Percentiles rank a stretch among this genome's conserved stretches.
Evolutionary conservation across 2,888 invertebrate genomes (phyloP).

Genomic region (Ommatoiulus sabulosus): DNA sequence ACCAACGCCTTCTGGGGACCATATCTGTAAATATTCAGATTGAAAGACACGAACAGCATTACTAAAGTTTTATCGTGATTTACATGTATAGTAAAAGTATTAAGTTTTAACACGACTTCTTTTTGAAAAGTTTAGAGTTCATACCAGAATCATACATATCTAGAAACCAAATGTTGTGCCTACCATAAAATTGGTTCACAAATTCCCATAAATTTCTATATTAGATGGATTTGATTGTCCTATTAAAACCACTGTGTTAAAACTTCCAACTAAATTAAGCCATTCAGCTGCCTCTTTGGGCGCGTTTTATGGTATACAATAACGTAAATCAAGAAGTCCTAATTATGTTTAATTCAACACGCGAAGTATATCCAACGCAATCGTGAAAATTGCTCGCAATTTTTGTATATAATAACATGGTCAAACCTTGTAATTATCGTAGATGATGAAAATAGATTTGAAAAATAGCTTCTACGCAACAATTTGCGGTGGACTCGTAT

Average conservation of each 20-base stretch:
- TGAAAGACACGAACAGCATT: too few relatives aligned
- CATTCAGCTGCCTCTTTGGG: neutral
- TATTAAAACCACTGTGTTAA: too few relatives aligned
- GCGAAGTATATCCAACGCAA: neutral
- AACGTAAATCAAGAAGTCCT: neutral
- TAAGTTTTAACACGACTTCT: too few relatives aligned
- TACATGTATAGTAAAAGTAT: too few relatives aligned
- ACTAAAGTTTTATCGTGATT: too few relatives aligned
- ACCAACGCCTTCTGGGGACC: too few relatives aligned
- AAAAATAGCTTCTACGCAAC: neutral
- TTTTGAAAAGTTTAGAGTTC: too few relatives aligned
- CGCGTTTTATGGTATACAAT: neutral
- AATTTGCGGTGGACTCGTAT: neutral
- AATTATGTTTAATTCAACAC: neutral
- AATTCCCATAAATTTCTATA: too few relatives aligned
- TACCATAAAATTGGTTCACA: too few relatives aligned
- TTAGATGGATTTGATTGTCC: neutral
- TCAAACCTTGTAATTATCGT: conserved; percentile 13
- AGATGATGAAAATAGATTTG: conserved; percentile 15
- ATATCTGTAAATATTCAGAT: too few relatives aligned
- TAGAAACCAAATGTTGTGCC: too few relatives aligned
- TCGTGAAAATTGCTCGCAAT: neutral
- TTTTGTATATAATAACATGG: neutral
- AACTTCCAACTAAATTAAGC: neutral
- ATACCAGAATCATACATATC: too few relatives aligned